Conservation (phyloP, 2,888 invertebrate species). For the Pegoplata infirma region DNA sequence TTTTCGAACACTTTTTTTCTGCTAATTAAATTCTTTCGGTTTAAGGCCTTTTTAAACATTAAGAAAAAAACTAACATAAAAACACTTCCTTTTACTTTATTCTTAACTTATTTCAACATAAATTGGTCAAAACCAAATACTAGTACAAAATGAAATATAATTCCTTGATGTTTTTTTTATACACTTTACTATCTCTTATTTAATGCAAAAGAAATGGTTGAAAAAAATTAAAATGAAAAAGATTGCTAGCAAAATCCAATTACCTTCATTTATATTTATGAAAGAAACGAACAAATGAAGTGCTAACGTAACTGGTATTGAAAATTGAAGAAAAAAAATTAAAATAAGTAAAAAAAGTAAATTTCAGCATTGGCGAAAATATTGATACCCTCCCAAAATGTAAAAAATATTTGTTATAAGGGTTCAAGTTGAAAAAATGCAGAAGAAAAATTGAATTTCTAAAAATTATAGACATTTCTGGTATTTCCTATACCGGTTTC, state of each 20-base stretch:
- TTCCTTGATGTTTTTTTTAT: neutral
- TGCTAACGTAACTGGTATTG: conserved; percentile 2
- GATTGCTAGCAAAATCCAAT: conserved; percentile 41
- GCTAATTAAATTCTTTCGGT: conserved; percentile 45
- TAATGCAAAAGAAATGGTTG: neutral
- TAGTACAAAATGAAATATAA: neutral
- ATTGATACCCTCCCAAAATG: no score
- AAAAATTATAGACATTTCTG: no score
- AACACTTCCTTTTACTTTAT: neutral
- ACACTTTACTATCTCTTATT: neutral
- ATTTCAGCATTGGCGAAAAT: neutral
- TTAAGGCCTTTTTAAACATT: neutral
- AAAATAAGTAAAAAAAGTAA: no score
- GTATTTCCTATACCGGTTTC: no score
- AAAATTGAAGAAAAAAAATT: conserved; percentile 2
- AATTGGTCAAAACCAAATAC: neutral
- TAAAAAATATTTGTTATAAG: no score
- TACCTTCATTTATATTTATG: conserved; percentile 38
- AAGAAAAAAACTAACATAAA: neutral
- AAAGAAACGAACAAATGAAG: conserved; percentile 13
- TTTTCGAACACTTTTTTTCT: conserved; percentile 28
- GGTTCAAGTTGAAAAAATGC: no score
- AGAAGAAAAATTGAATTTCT: no score
- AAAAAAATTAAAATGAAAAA: neutral
- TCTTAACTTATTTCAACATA: neutral